Evolutionary conservation across 2,113 vertebrate genomes (phyloP), one percentile per base, ranked within the genome.

Genomic region (Istiophorus platypterus): DNA sequence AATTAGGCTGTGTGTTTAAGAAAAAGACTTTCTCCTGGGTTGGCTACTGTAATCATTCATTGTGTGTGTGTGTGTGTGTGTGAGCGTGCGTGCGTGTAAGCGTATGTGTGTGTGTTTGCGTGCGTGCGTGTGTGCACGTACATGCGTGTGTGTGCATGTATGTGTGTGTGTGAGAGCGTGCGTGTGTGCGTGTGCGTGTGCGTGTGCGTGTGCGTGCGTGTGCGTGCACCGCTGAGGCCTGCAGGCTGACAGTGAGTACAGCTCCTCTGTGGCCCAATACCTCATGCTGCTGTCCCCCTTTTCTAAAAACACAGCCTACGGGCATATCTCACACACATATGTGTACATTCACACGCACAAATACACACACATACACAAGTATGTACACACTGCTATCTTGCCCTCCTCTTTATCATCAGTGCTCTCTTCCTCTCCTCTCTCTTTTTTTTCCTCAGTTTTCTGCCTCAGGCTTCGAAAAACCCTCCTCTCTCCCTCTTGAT

Each of bases 271-370:
- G 90, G 85, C 82, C 75, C 42, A 58, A 72, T 82, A 88, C 76
- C 86, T 88, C 83, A 89, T 62, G 80, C 88, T 87, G 86, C 84
- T 91, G 91, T 91, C 86, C 85, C 80, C 78, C 49, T 92, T 90
- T 85, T 89, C 67, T 82, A 85, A 91, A 91, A 93, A 91, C 80
- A 92, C 82, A 92, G 82, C 91, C 82, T 66, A 57, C 56, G 80
- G 92, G 80, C 84, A 87, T 76, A 63, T 84, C 84, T 77, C 51
- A 72, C 78, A 84, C 67, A 81, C 47, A 12, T 64, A 70, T 76
- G 66, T 65, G 72, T 76, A 86, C 57, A 77, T 67, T 68, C 66
- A 80, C 68, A 77, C 4, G 12, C 7, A 20, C 66, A 67, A 34
- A 72, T 29, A 49, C 76, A 24, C 71, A 37, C 57, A 51, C 29